Base-by-base conservation (phyloP, 2,888 invertebrate genomes). In the Norana najaformis region DNA sequence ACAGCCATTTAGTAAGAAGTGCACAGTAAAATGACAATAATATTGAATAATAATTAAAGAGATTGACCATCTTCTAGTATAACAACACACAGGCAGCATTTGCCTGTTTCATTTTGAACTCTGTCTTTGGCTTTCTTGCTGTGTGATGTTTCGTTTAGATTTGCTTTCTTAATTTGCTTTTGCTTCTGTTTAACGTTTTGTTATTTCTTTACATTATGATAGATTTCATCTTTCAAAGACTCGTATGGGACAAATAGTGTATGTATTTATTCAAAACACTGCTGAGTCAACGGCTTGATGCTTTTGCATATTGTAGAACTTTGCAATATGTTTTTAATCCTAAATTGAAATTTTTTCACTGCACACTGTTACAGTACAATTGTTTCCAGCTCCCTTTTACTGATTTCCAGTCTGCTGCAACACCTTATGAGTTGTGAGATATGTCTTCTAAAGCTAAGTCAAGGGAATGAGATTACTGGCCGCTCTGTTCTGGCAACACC, bases 161-260 rank as follows among this genome's bases (percentile, higher is more conserved):
- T 5, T 69, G 69, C 69, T 69, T n/a, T n/a, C 30, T n/a, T 69
- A 69, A 69, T 69, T 69, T 6, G n/a, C 69, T 69, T 69, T 69
- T 69, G n/a, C 69, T n/a, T n/a, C 6, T 69, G n/a, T 69, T 69
- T n/a, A n/a, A 69, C 69, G 11, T 69, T 69, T 30, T 69, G 69
- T 69, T 69, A 69, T 69, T 69, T 69, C 69, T n/a, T 8, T 69
- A 69, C 8, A 69, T 69, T 69, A 69, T 69, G 69, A 16, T 69
- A 69, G 69, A n/a, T 69, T 69, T n/a, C 69, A n/a, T 69, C n/a
- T 69, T n/a, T 69, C 69, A 69, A 69, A 69, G 69, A 69, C 8
- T n/a, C 69, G 69, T 69, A 69, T 69, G 69, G 69, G 69, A 69
- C 69, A 69, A 69, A n/a, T 69, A 69, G n/a, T 69, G 69, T 69